These are phyloP conservation scores for Eunapius fragilis DNA, from an alignment of 37 sponge, comb jelly and placozoan species.

Conservation along the genomic window DNA sequence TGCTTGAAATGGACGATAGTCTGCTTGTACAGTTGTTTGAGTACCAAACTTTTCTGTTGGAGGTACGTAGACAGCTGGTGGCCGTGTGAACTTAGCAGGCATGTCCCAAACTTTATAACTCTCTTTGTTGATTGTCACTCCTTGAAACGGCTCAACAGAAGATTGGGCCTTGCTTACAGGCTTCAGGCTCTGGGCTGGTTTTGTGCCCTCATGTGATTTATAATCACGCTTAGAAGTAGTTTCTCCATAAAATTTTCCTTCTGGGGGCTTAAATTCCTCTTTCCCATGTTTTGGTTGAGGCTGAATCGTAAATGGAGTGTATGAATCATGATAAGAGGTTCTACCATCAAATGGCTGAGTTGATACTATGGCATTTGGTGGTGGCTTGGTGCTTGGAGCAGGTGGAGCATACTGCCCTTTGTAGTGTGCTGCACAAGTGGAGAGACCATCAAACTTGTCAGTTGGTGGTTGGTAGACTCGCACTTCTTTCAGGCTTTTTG, in stretches of 20 bases:
- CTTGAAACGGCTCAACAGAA: conserved; percentile 57
- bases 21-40: conserved; percentile 26
- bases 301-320: conserved; percentile 28
- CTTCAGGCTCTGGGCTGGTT: conserved; percentile 38
- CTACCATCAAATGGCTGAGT: conserved; percentile 67
- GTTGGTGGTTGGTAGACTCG: conserved; percentile 56
- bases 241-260: conserved; percentile 25
- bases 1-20: conserved; percentile 30
- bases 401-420: conserved; percentile 46
- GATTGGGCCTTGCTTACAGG: conserved; percentile 27
- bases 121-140: conserved; percentile 8
- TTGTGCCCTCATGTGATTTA: conserved; percentile 18
- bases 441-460: conserved; percentile 63
- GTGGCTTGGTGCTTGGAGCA: conserved; percentile 49
- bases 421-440: conserved; percentile 57
- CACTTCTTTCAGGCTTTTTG: conserved; percentile 25
- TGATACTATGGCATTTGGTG: not conserved
- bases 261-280: conserved; percentile 50
- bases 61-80: conserved; percentile 53
- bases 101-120: conserved; percentile 65
- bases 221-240: conserved; percentile 59
- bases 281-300: conserved; percentile 25
- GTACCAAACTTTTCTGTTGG: conserved; percentile 60
- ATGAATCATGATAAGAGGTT: conserved; percentile 43
- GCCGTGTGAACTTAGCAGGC: conserved; percentile 41